Base-by-base conservation (phyloP, 2,888 invertebrate species). In the Polylopha cassiicola region DNA sequence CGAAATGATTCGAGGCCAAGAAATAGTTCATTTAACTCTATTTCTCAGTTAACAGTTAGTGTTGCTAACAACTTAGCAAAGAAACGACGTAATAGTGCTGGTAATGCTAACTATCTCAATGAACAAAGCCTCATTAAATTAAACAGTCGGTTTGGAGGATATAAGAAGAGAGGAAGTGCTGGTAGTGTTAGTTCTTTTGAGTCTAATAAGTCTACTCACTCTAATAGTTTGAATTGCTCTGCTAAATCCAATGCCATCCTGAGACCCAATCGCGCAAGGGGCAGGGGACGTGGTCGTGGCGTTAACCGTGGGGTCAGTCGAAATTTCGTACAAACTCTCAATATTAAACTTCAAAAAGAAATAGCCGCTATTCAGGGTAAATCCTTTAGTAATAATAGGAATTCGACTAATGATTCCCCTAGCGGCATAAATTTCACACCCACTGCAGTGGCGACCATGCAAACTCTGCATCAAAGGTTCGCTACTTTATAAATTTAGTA, bases 351-450 rank as follows among this genome's bases (percentile, higher is more conserved):
- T 4, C 86, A 86, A 46, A 65, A 77, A 48, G 80, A 86, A 61
- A 86, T 86, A 45, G 86, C 86, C 37, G 73, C 65, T 36, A 68
- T 86, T 31, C 86, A 86, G 51, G 79, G 80, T 18, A 81, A 79
- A 57, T 54, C 57, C 9, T 68, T 58, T 51, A 68, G 66, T 4
- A 42, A 37, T 3, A 54, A 21, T 28, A 43, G 39, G 16, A 47
- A 44, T 13, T 7, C 49, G 2, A 30, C 48, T 8, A 48, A 31
- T 32, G 71, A 72, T 15, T 24, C 65, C 1, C 72, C 72, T 5
- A 46, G 56, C 22, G 74, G 73, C 26, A 58, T 79, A 3, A 77
- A 74, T 47, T 79, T 77, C 43, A 63, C 71, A 6, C 76, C 79
- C 1, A 81, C 78, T 10, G 84, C 86, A 14, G 67, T 75, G 20